Conservation (phyloP, 2,888 invertebrate species). For the Homarus gammarus region DNA sequence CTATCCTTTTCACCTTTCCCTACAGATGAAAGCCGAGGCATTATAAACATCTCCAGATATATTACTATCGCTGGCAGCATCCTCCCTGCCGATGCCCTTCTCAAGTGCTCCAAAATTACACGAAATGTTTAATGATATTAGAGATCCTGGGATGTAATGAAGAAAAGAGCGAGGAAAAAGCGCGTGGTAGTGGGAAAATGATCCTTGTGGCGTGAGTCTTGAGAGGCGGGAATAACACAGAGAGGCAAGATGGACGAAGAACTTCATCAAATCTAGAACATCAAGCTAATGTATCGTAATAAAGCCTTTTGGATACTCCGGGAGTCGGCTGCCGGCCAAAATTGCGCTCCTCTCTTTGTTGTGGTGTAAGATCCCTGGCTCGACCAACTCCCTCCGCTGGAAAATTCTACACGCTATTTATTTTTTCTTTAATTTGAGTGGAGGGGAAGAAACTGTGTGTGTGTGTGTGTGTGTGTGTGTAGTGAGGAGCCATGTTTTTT, state of each 20-base stretch:
- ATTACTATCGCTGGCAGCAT: too few relatives aligned
- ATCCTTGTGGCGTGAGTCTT: neutral
- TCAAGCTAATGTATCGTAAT: conserved; percentile 58
- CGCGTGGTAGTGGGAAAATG: neutral
- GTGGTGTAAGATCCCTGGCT: neutral
- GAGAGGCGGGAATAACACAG: neutral
- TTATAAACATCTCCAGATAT: too few relatives aligned
- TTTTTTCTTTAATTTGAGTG: too few relatives aligned
- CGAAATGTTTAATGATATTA: neutral
- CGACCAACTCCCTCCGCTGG: neutral
- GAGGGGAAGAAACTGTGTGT: too few relatives aligned
- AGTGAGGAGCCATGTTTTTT: too few relatives aligned
- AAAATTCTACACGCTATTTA: too few relatives aligned
- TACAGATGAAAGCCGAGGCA: too few relatives aligned
- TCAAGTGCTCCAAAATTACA: neutral
- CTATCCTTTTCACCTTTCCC: too few relatives aligned
- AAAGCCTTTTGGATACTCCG: conserved; percentile 28
- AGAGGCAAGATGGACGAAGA: neutral
- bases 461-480: too few relatives aligned
- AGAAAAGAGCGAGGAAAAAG: neutral
- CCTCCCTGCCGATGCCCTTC: too few relatives aligned
- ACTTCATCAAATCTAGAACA: conserved; percentile 65
- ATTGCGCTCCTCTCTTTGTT: conserved; percentile 45
- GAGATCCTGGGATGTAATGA: neutral
- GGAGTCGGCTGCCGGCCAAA: conserved; percentile 14